A percentile compares a stretch with the other conserved stretches of the same genome.
phyloP scores from a whole-genome alignment of 2,113 vertebrate genomes.

The Tychaedon coryphoeus region DNA sequence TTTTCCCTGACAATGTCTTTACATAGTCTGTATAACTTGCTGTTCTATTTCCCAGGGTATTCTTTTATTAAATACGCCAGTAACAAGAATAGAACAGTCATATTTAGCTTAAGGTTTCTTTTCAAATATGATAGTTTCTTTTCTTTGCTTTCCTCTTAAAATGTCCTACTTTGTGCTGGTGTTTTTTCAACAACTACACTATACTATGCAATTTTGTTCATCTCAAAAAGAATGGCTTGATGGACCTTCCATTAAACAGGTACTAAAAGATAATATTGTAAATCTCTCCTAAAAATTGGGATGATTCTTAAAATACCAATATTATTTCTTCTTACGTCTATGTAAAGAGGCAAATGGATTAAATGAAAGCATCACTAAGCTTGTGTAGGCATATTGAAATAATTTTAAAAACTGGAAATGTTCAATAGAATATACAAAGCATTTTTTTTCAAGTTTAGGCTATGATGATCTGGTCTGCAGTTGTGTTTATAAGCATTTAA shows the following conservation, averaged over 20 bases:
- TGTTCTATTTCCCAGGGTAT: neutral
- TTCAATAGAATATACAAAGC: neutral
- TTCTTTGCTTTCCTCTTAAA: neutral
- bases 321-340: neutral
- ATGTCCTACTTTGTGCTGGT: neutral
- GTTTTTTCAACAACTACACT: neutral
- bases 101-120: neutral
- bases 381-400: neutral
- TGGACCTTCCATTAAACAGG: neutral
- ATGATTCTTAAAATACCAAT: neutral
- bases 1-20: neutral
- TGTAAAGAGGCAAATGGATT: neutral
- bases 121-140: neutral
- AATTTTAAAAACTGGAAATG: neutral
- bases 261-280: neutral
- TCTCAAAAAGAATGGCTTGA: neutral
- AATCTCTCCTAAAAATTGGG: neutral
- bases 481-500: neutral
- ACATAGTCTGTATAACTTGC: neutral
- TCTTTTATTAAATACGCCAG: neutral
- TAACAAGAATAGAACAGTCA: neutral
- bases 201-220: neutral
- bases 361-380: neutral
- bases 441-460: neutral
- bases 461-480: neutral